Percentiles rank a stretch among this genome's conserved stretches.
phyloP scores from a whole-genome alignment of 2,113 vertebrate species.

The Dasyornis broadbenti region DNA sequence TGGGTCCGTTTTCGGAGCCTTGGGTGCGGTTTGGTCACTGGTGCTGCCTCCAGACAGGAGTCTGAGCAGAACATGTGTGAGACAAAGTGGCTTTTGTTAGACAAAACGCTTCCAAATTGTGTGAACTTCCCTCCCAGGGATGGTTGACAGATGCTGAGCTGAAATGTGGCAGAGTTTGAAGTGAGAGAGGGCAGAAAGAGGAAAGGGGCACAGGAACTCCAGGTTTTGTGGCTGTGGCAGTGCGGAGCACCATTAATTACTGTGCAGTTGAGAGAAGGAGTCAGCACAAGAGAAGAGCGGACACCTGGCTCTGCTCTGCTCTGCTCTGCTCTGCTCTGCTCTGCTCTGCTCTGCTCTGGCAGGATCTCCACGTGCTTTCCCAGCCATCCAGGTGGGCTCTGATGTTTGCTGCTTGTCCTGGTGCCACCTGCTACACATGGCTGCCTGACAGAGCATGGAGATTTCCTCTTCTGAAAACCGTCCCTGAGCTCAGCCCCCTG shows the following conservation, averaged over 20 bases:
- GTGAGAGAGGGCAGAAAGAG: not conserved
- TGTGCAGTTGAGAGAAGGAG: not conserved
- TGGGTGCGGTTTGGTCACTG: not conserved
- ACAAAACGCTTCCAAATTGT: not conserved
- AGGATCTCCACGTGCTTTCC: not conserved
- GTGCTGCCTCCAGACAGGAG: not conserved
- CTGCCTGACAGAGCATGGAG: not conserved
- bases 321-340: not conserved
- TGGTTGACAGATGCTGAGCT: slow-evolving; percentile 36
- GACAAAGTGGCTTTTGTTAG: not conserved
- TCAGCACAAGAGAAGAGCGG: not conserved
- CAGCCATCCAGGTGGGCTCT: not conserved
- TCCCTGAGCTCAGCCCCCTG: not conserved
- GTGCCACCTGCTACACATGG: not conserved
- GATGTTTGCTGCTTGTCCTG: not conserved
- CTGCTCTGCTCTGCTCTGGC: not conserved
- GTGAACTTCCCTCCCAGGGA: slow-evolving; percentile 8
- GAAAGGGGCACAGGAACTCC: not conserved
- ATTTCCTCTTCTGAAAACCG: not conserved
- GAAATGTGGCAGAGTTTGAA: not conserved
- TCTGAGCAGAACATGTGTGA: not conserved
- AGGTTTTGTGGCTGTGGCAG: not conserved
- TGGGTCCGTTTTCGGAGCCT: not conserved
- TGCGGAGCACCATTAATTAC: not conserved
- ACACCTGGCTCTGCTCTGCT: not conserved